Conservation (phyloP, 2,888 invertebrate species). For the Drosophila bunnanda region DNA sequence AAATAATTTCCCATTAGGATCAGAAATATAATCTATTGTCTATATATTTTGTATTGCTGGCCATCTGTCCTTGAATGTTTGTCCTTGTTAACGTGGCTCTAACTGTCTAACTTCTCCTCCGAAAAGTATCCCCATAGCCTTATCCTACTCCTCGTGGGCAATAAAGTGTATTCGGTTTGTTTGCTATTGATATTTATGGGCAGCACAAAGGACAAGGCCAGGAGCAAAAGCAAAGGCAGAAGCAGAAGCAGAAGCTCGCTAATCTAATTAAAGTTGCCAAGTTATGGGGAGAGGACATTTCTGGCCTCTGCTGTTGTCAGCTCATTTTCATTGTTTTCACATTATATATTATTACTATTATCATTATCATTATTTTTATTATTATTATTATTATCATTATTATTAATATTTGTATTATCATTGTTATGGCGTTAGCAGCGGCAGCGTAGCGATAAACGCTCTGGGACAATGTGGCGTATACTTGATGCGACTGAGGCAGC, state of each 20-base stretch:
- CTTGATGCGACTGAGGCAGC: conserved; percentile 22
- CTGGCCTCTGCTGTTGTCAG: conserved; percentile 26
- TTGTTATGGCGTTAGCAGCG: neutral
- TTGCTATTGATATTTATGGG: conserved; percentile 48
- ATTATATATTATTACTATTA: neutral
- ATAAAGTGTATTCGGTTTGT: conserved; percentile 9
- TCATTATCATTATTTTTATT: neutral
- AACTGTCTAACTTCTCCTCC: neutral
- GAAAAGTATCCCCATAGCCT: neutral
- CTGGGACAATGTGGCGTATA: conserved; percentile 26
- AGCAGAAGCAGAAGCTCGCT: conserved; percentile 35
- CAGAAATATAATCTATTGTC: neutral
- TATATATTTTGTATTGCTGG: neutral
- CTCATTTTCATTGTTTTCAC: conserved; percentile 51
- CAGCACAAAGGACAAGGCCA: neutral
- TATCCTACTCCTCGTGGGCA: neutral
- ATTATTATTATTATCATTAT: conserved; percentile 14
- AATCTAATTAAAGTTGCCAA: conserved; percentile 68
- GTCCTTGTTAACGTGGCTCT: neutral
- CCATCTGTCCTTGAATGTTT: neutral
- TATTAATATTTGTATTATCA: conserved; percentile 18
- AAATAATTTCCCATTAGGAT: neutral
- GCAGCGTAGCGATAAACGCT: neutral
- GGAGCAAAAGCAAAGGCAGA: neutral
- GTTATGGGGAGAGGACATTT: conserved; percentile 32